Evolutionary conservation across 1,140 invertebrate genomes (phyloP), one percentile per base, ranked within the genome.

Genomic region (Bombus difficillimus): DNA sequence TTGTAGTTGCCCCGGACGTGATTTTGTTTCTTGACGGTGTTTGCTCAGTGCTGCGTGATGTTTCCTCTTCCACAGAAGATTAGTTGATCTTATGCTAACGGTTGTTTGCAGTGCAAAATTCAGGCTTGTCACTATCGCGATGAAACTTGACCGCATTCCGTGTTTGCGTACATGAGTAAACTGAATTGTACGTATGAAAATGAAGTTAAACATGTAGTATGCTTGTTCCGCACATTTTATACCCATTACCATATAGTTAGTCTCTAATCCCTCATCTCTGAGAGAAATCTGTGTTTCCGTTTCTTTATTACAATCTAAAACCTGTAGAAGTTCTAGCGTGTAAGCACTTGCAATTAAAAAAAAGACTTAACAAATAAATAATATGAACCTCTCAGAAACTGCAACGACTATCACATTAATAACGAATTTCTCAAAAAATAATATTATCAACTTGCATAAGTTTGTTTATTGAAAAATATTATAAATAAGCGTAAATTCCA

Each of bases 11-110:
- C 18, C 15, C 13, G 47, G 28, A 25, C 37, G 57, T 77, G 53
- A 62, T 77, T 77, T 77, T 64, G 37, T 77, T 77, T 41, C 75
- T 77, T 77, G 28, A 10, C 62, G 37, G 3, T 77, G 37, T 64
- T 64, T 64, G 57, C n/a, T 64, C 57, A 64, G 15, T 37, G 57
- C 39, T 41, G 25, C 75, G 53, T 77, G 53, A 9, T n/a, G 75
- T 62, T 77, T 59, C 53, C 53, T 77, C 75, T 77, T 57, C 8
- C 37, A 41, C 34, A 34, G 47, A 57, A 76, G 74, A 76, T 62
- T 62, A 39, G 57, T 59, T 18, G 74, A 57, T 57, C 53, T 77
- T 77, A 62, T 59, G 34, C 53, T 77, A 77, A 77, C n/a, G 22
- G 37, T 32, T 59, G 73, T 59, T 76, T 76, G 75, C 15, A 15